Base-by-base conservation (phyloP, 2,797 vertebrate species). In the Enteromius thamalakanensis region DNA sequence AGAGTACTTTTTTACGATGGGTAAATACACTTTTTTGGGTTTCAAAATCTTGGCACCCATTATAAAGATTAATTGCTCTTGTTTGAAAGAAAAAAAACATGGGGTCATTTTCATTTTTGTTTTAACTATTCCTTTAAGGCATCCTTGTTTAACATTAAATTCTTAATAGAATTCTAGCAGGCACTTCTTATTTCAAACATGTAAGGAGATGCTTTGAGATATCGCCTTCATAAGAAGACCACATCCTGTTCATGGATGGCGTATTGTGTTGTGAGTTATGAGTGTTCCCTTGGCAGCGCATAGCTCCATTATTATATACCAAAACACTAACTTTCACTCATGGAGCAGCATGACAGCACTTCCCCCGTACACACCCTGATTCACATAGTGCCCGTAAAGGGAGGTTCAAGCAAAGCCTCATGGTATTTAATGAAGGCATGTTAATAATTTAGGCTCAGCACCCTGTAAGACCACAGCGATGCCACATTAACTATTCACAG, bases 401-500 rank as follows among this genome's bases (percentile, higher is more conserved):
- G 76, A 74, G 62, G 37, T 51, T 58, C 64, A 72, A 76, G 58
- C 78, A 71, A 47, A 58, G 83, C 89, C 89, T 91, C 87, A 79
- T 88, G 89, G 83, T 89, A 90, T 92, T 90, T 91, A 92, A 91
- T 92, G 86, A 92, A 89, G 89, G 69, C 87, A 83, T 87, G 87
- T 93, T 90, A 94, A 94, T 94, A 91, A 93, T 93, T 94, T 88
- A 93, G 87, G 77, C 87, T 81, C 65, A 89, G 86, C 88, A 86
- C 81, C 84, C 88, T 85, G 76, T 71, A 90, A 89, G 90, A 87
- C 40, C 53, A 79, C 71, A 86, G 84, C 79, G 83, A 86, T 88
- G 68, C 77, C 84, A 87, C 85, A 90, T 94, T 91, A 94, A 91
- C 89, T 91, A 92, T 93, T 94, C 88, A 93, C 86, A 87, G 79